Evolutionary conservation across 2,888 invertebrate species (phyloP).

Genomic region (Agonopterix subpropinquella): DNA sequence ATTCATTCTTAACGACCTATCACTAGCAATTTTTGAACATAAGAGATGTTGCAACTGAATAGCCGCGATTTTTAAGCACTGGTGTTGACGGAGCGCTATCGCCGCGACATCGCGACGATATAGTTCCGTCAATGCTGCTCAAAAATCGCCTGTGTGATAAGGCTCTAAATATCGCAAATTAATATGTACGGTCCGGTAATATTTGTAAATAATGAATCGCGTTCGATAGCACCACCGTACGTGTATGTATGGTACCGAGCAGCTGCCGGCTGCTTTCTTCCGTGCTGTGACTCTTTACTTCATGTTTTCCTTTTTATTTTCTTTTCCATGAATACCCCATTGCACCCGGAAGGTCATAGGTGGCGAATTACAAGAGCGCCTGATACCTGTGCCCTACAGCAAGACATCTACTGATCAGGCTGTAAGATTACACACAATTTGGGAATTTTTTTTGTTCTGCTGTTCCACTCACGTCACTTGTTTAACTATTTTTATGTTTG

Average conservation of each 20-base stretch:
- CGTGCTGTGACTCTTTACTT: conserved; percentile 59
- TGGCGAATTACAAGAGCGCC: conserved; percentile 99
- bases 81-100: no score
- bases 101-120: no score
- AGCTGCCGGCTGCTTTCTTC: conserved; percentile 23
- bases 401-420: conserved; percentile 99
- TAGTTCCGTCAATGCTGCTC: no score
- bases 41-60: no score
- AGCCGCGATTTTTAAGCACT: no score
- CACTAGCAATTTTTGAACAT: no score
- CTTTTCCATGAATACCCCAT: conserved; percentile 87
- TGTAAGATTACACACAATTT: conserved; percentile 84
- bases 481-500: conserved; percentile 26
- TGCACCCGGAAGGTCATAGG: conserved; percentile 99
- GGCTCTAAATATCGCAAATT: no score
- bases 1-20: no score
- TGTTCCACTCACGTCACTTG: conserved; percentile 13
- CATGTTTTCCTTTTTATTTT: conserved; percentile 75
- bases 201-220: conserved; percentile 1
- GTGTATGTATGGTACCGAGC: conserved; percentile 11
- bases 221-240: conserved; percentile 1
- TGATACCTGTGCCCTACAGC: conserved; percentile 99
- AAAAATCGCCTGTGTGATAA: no score
- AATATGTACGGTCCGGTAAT: no score
- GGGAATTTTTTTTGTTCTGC: conserved; percentile 4